Conservation (phyloP, 2,797 vertebrate genomes). For the Hybognathus amarus region DNA sequence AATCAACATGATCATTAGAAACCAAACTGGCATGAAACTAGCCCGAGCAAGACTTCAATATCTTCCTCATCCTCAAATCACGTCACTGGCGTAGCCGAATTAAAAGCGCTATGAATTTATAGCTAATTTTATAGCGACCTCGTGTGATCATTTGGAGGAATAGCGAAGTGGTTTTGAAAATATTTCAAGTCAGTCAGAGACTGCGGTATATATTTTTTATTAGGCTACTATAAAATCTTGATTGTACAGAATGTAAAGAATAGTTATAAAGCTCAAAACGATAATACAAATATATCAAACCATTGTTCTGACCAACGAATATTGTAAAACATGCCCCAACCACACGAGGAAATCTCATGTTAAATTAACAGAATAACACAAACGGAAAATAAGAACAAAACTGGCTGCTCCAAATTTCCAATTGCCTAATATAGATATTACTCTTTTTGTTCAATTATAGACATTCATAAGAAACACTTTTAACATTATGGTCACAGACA, state of each 20-base stretch:
- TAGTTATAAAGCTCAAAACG: not conserved
- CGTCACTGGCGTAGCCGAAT: not conserved
- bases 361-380: not conserved
- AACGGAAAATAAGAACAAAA: not conserved
- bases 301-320: not conserved
- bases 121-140: conserved; percentile 65
- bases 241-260: not conserved
- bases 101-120: not conserved
- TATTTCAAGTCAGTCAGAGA: not conserved
- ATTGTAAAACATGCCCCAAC: not conserved
- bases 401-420: not conserved
- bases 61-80: conserved; percentile 15
- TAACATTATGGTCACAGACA: not conserved
- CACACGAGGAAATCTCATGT: not conserved
- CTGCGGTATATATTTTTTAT: too few species aligned
- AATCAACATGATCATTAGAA: conserved; percentile 6
- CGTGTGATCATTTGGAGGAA: conserved; percentile 56
- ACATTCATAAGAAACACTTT: not conserved
- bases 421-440: not conserved
- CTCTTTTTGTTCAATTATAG: not conserved
- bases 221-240: not conserved
- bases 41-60: not conserved
- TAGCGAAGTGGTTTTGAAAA: conserved; percentile 49
- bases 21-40: conserved; percentile 3
- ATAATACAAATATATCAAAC: not conserved